Conservation (phyloP, 2,113 vertebrate genomes). For the Globicephala melas region DNA sequence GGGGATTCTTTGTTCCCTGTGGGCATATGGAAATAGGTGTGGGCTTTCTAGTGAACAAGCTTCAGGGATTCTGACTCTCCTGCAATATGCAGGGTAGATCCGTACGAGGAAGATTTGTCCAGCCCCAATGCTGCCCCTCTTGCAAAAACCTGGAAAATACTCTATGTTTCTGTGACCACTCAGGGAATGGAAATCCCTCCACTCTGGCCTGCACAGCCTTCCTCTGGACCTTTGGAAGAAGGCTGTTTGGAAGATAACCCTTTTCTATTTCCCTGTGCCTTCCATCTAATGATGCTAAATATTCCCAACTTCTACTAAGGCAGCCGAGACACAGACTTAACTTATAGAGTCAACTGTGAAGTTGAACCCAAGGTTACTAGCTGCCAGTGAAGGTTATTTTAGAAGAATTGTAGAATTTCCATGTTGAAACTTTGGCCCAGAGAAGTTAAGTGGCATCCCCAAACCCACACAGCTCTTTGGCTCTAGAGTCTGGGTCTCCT, state of each 20-base stretch:
- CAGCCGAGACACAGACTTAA: not conserved
- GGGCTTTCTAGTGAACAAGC: not conserved
- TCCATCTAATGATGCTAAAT: not conserved
- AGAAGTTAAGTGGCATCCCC: not conserved
- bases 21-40: not conserved
- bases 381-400: not conserved
- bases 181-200: not conserved
- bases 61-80: not conserved
- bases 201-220: not conserved
- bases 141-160: not conserved
- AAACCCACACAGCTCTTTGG: not conserved
- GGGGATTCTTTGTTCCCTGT: not conserved
- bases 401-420: not conserved
- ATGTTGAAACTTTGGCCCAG: not conserved
- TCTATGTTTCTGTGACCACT: not conserved
- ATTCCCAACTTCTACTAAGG: not conserved
- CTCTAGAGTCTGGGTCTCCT: not conserved
- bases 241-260: not conserved
- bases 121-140: not conserved
- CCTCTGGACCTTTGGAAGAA: not conserved
- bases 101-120: not conserved
- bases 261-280: not conserved
- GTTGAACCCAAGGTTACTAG: not conserved
- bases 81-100: not conserved
- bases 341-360: not conserved